Percentiles rank a stretch among this genome's conserved stretches.
Evolutionary conservation across 2,113 vertebrate species (phyloP).

Genomic region (Helogale parvula): DNA sequence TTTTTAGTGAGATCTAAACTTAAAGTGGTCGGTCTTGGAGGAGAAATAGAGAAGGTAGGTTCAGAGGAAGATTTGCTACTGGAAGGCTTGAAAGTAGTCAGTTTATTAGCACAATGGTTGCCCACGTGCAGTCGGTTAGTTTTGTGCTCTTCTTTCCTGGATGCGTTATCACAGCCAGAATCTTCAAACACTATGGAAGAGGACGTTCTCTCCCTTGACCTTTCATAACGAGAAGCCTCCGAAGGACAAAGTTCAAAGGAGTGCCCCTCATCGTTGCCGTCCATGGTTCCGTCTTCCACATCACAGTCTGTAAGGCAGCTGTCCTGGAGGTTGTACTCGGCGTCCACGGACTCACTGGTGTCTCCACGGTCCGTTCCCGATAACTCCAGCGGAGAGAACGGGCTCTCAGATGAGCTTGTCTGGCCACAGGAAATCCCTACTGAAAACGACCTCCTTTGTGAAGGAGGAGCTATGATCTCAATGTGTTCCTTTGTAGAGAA

Average conservation of each 20-base stretch:
- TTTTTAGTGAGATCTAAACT: constrained; percentile 88
- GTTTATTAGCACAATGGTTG: constrained; percentile 74
- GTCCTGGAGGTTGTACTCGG: constrained; percentile 82
- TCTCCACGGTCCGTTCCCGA: constrained; percentile 69
- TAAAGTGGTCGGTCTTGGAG: constrained; percentile 91
- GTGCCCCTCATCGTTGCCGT: constrained; percentile 85
- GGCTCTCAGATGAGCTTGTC: constrained; percentile 85
- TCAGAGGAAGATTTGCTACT: constrained; percentile 77
- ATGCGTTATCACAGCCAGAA: constrained; percentile 92
- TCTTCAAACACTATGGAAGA: constrained; percentile 99
- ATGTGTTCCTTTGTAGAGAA: constrained; percentile 84
- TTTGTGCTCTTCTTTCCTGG: constrained; percentile 83
- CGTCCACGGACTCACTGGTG: constrained; percentile 71
- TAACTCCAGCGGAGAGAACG: constrained; percentile 82
- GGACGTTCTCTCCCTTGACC: constrained; percentile 91
- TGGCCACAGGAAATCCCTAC: constrained; percentile 84
- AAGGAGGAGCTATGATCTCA: constrained; percentile 83
- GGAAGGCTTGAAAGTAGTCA: constrained; percentile 61
- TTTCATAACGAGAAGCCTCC: constrained; percentile 79
- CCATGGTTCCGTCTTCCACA: constrained; percentile 84
- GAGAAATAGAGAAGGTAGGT: constrained; percentile 86
- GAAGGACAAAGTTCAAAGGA: constrained; percentile 89
- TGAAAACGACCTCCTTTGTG: constrained; percentile 65
- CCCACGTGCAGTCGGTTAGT: constrained; percentile 30
- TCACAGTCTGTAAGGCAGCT: constrained; percentile 90